These are phyloP conservation scores for Characodon lateralis DNA, from an alignment of 2,797 vertebrate species.

Conservation along the genomic window DNA sequence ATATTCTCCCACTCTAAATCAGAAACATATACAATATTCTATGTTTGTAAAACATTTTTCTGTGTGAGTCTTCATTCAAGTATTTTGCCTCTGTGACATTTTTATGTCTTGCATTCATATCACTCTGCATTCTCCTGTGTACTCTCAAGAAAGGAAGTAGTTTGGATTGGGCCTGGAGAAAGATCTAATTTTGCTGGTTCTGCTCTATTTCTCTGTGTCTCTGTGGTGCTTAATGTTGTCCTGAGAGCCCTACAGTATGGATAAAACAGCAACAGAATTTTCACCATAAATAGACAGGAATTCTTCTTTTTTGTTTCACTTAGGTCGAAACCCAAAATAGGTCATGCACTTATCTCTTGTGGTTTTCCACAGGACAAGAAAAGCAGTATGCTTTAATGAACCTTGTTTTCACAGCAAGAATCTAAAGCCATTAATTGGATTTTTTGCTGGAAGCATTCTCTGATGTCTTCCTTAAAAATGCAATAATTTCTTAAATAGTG, in stretches of 20 bases:
- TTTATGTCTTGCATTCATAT: constrained; percentile 35
- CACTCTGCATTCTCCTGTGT: constrained; percentile 27
- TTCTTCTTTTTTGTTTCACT: constrained; percentile 36
- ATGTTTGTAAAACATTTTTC: constrained; percentile 1
- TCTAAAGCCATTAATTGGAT: constrained; percentile 52
- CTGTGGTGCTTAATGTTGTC: constrained; percentile 56
- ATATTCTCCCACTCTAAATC: not conserved
- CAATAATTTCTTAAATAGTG: constrained; percentile 8
- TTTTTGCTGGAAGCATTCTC: constrained; percentile 18
- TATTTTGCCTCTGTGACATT: constrained; percentile 13
- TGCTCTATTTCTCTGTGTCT: constrained; percentile 72
- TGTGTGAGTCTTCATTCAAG: constrained; percentile 12
- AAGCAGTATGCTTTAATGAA: constrained; percentile 48
- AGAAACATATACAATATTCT: not conserved
- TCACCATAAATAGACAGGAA: constrained; percentile 4
- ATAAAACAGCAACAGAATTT: constrained; percentile 37
- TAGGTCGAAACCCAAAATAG: constrained; percentile 55
- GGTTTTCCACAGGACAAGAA: constrained; percentile 46
- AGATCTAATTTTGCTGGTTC: constrained; percentile 67
- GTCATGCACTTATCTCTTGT: constrained; percentile 48
- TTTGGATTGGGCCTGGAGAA: constrained; percentile 50
- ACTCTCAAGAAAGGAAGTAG: constrained; percentile 46
- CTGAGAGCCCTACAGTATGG: constrained; percentile 42
- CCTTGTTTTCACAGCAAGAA: constrained; percentile 45
- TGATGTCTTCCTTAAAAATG: not conserved